Evolutionary conservation across 2,797 vertebrate genomes (phyloP).

Genomic region (Pelobates cultripes): DNA sequence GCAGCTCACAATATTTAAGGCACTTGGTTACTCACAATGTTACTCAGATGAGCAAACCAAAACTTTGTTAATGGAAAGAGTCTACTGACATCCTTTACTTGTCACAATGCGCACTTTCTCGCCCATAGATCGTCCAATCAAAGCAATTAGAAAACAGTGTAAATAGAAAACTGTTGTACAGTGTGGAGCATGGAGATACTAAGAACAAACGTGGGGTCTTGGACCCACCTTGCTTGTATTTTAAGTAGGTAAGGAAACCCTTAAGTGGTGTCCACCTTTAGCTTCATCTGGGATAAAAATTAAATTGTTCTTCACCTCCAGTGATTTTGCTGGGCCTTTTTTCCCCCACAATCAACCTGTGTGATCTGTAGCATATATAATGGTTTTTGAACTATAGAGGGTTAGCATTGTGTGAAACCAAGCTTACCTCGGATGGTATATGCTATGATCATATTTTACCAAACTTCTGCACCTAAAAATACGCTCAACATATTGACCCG

Average conservation of each 20-base stretch:
- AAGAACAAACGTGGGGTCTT: neutral
- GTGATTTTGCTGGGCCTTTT: constrained; percentile 25
- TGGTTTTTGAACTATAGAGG: neutral
- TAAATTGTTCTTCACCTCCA: constrained; percentile 13
- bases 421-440: neutral
- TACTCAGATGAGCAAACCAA: too few relatives aligned
- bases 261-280: constrained; percentile 49
- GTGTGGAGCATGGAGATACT: neutral
- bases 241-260: constrained; percentile 15
- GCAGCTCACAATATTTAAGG: neutral
- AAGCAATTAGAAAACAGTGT: neutral
- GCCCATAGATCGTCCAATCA: neutral
- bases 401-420: neutral
- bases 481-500: constrained; percentile 24
- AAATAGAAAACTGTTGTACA: neutral
- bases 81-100: neutral
- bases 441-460: neutral
- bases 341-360: neutral
- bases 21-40: neutral
- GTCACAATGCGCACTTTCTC: neutral
- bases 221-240: constrained; percentile 3
- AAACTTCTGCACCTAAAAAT: neutral
- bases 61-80: too few relatives aligned
- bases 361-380: neutral
- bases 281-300: constrained; percentile 14